Conservation (phyloP, 1,140 invertebrate genomes). For the Periplaneta americana region DNA sequence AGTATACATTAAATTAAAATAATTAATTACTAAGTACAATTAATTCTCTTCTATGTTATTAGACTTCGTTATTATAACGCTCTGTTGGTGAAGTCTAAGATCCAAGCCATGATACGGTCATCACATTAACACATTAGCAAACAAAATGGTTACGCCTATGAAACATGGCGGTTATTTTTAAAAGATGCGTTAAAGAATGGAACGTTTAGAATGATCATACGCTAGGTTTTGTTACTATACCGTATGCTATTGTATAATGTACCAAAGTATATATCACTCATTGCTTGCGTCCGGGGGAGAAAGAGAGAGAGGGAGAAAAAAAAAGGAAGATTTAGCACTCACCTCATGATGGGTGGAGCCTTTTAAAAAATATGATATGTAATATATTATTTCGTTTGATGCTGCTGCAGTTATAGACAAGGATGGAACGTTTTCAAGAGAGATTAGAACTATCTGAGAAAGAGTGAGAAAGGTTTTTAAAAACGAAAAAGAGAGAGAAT, state of each 20-base stretch:
- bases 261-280: background rate
- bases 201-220: background rate
- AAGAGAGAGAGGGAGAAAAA: too few relatives aligned
- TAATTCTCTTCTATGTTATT: too few relatives aligned
- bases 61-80: too few relatives aligned
- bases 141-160: background rate
- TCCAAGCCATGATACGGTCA: background rate
- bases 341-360: background rate
- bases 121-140: background rate
- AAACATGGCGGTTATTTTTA: background rate
- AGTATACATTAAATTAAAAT: too few relatives aligned
- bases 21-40: too few relatives aligned
- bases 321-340: too few relatives aligned
- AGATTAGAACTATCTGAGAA: background rate
- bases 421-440: background rate
- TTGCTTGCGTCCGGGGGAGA: background rate
- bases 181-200: background rate
- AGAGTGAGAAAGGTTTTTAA: background rate
- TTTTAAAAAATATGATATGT: background rate
- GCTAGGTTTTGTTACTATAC: background rate
- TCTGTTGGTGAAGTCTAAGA: background rate
- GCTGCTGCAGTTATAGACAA: background rate
- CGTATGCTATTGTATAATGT: background rate
- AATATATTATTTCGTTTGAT: background rate
- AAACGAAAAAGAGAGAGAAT: background rate